phyloP scores from a whole-genome alignment of 2,797 vertebrate genomes.

The Phylloscopus collybita region DNA sequence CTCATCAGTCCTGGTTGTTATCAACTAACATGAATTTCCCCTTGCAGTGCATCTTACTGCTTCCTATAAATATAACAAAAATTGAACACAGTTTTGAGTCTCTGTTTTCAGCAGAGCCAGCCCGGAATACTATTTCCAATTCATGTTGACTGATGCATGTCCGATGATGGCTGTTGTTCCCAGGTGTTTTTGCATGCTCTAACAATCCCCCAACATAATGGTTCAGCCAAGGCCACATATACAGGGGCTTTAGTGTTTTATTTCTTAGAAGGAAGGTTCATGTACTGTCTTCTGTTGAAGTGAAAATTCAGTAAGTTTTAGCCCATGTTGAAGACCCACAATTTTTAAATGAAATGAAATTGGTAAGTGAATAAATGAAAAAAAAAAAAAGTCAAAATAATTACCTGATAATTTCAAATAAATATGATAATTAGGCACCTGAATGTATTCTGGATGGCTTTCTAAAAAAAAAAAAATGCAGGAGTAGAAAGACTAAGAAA shows the following conservation, averaged over 20 bases:
- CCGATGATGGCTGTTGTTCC: not conserved
- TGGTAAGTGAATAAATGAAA: not conserved
- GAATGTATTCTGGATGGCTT: not conserved
- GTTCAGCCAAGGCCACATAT: not conserved
- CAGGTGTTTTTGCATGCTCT: not conserved
- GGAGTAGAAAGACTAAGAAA: not conserved
- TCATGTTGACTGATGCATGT: not conserved
- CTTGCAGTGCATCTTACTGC: not conserved
- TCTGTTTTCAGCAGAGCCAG: slow-evolving; percentile 17
- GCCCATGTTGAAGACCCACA: not conserved
- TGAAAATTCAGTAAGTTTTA: not conserved
- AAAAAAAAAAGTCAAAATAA: not conserved
- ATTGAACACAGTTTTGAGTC: not conserved
- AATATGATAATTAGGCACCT: not conserved
- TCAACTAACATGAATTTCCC: not conserved
- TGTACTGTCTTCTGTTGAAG: not conserved
- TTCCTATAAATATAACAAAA: not conserved
- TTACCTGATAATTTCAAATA: not conserved
- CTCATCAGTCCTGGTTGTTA: not conserved
- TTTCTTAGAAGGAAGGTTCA: not conserved
- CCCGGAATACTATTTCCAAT: not conserved
- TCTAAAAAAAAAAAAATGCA: not conserved
- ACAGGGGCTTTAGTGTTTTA: not conserved
- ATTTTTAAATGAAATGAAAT: not conserved
- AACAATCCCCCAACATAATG: not conserved